These are phyloP conservation scores for Cercopithecus mona DNA, from an alignment of 2,113 vertebrate genomes.

Conservation along the genomic window DNA sequence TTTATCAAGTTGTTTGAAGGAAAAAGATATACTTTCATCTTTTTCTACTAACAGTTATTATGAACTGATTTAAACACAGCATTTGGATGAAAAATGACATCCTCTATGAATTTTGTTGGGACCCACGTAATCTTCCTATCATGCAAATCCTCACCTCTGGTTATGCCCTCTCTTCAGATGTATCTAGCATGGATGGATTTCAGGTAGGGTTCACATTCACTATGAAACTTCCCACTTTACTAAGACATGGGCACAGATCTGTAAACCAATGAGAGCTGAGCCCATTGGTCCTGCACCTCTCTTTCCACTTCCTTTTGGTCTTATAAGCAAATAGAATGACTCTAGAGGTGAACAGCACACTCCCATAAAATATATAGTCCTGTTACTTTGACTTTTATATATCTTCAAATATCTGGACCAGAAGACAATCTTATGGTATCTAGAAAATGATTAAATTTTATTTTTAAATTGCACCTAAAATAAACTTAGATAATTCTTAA, in stretches of 20 bases:
- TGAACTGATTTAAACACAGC: not conserved
- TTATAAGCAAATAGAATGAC: not conserved
- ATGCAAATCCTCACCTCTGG: not conserved
- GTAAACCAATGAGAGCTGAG: not conserved
- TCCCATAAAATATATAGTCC: not conserved
- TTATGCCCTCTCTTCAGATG: not conserved
- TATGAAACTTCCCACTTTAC: not conserved
- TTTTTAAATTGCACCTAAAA: not conserved
- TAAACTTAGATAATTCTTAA: not conserved
- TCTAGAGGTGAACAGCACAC: not conserved
- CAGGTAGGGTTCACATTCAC: not conserved
- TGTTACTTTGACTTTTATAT: not conserved
- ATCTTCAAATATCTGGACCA: not conserved
- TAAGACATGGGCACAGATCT: not conserved
- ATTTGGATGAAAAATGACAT: not conserved
- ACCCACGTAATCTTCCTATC: not conserved
- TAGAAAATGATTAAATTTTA: conserved; percentile 32
- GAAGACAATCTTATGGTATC: not conserved
- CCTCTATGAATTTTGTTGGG: not conserved
- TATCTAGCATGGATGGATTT: not conserved
- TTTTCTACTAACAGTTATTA: not conserved
- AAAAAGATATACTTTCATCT: not conserved
- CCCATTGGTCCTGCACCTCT: not conserved
- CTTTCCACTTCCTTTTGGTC: not conserved
- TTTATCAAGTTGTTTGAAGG: not conserved